A percentile compares a stretch with the other conserved stretches of the same genome.
Conservation (phyloP, 2,113 vertebrate species). For the Tricholaema leucomelas region DNA sequence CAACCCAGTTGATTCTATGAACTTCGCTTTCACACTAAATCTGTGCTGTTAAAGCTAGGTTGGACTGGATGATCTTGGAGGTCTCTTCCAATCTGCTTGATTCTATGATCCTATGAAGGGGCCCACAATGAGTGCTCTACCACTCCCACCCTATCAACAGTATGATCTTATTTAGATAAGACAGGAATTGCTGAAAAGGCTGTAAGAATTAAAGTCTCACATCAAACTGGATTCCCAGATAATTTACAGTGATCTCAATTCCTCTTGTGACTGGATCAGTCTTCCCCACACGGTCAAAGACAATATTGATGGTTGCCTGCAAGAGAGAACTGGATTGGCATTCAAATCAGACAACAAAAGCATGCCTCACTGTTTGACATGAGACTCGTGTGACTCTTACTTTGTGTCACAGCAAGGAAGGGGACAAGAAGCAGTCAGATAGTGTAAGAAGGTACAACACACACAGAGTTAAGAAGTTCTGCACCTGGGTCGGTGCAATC, state of each 20-base stretch:
- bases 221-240: constrained; percentile 97
- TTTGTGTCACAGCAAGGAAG: not conserved
- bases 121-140: not conserved
- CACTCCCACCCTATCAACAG: not conserved
- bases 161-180: not conserved
- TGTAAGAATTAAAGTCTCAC: constrained; percentile 76
- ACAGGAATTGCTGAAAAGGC: not conserved
- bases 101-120: no score
- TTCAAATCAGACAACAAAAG: not conserved
- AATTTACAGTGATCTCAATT: constrained; percentile 99
- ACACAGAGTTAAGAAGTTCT: not conserved
- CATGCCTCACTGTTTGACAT: not conserved
- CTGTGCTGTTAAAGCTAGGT: no score
- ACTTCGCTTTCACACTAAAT: no score
- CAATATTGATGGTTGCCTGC: constrained; percentile 98
- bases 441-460: not conserved
- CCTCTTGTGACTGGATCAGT: constrained; percentile 98
- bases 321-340: constrained; percentile 12
- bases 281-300: constrained; percentile 97
- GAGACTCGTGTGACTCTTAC: not conserved
- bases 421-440: not conserved
- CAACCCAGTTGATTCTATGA: no score
- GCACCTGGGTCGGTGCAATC: no score
- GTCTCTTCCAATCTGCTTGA: no score
- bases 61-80: no score